A percentile compares a stretch with the other conserved stretches of the same genome.
Evolutionary conservation across 2,113 vertebrate species (phyloP).

Genomic region (Microcebus lehilahytsara): DNA sequence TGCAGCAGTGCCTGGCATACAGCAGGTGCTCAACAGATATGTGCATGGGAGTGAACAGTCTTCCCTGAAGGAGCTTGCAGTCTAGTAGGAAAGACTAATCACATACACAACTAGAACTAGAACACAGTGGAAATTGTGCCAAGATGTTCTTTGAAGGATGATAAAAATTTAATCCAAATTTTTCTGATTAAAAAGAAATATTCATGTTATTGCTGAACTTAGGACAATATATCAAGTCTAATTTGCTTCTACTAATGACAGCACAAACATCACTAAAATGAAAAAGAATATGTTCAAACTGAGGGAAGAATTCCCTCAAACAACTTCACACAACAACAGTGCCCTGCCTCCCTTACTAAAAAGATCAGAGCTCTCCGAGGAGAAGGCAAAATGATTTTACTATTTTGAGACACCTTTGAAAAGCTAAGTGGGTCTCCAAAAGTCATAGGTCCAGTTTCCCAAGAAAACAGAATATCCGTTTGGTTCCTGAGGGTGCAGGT

Average conservation of each 20-base stretch:
- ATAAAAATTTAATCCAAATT: accelerated
- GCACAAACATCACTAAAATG: accelerated
- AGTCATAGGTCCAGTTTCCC: accelerated
- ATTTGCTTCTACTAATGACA: no score
- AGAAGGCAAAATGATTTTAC: not conserved
- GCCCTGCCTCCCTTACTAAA: accelerated
- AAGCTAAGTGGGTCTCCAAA: not conserved
- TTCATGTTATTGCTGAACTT: not conserved
- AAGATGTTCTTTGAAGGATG: accelerated
- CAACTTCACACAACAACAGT: accelerated
- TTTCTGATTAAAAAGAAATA: not conserved
- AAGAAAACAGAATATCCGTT: not conserved
- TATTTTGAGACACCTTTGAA: not conserved
- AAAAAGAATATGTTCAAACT: accelerated
- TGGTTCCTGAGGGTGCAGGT: not conserved
- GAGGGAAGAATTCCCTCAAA: not conserved
- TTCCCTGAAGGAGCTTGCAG: not conserved
- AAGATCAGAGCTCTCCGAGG: not conserved
- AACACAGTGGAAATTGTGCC: accelerated
- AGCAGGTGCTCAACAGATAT: not conserved
- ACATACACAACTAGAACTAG: accelerated
- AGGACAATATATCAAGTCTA: not conserved
- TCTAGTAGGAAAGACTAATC: not conserved
- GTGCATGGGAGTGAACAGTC: accelerated
- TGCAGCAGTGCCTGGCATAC: not conserved